Conservation (phyloP, 2,797 vertebrate species). For the Taenioides sp. region DNA sequence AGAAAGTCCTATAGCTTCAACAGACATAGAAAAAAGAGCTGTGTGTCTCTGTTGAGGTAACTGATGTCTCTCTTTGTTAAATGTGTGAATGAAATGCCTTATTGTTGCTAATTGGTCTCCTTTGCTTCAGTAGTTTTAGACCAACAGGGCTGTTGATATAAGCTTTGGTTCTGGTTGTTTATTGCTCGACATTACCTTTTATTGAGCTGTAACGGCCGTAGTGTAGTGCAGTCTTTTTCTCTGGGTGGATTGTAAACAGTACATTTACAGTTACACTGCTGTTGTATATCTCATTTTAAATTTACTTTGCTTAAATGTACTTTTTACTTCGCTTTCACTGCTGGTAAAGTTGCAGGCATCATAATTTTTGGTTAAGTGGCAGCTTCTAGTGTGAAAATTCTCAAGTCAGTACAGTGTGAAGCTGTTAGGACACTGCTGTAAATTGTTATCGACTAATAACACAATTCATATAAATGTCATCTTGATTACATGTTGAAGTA, state of each 20-base stretch:
- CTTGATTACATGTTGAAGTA: neutral
- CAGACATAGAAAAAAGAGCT: neutral
- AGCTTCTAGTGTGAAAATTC: neutral
- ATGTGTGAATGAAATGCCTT: neutral
- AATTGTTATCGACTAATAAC: neutral
- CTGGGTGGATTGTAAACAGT: neutral
- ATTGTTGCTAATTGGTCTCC: constrained; percentile 3
- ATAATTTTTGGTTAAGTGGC: neutral
- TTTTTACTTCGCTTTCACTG: neutral
- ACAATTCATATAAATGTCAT: neutral
- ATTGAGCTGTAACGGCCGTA: neutral
- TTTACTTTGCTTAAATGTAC: neutral
- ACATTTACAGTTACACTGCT: constrained; percentile 5
- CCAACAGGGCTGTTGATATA: neutral
- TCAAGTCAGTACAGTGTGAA: neutral
- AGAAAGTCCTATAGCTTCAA: neutral
- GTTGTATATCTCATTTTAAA: constrained; percentile 25
- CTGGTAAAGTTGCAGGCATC: neutral
- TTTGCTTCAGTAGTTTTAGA: constrained; percentile 2
- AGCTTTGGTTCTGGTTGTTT: constrained; percentile 7
- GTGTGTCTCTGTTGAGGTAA: neutral
- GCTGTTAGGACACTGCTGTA: neutral
- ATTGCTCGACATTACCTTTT: constrained; percentile 8
- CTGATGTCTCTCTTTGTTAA: neutral
- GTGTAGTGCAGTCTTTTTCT: neutral